Conservation (phyloP, 2,888 invertebrate genomes). For the Chaetoderma sp. region DNA sequence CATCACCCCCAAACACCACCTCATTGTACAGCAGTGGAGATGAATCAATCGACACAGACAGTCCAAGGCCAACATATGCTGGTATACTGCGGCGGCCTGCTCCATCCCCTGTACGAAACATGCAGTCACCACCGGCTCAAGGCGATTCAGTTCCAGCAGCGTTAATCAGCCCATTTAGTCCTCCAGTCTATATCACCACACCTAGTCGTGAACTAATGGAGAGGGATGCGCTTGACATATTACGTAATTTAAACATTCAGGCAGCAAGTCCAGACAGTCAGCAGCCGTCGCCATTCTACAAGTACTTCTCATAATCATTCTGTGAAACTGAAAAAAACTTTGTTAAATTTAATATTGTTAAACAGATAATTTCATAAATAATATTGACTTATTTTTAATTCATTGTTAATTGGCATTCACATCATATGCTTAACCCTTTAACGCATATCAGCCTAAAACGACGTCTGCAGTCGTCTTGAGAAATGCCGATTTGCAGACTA, state of each 20-base stretch:
- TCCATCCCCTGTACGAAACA: constrained; percentile 17
- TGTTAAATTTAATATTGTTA: no score
- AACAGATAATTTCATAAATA: no score
- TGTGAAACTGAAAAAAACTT: no score
- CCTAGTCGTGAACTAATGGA: constrained; percentile 53
- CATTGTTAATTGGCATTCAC: no score
- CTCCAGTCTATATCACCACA: constrained; percentile 46
- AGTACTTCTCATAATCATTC: constrained; percentile 31
- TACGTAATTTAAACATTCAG: constrained; percentile 60
- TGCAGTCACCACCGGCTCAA: constrained; percentile 28
- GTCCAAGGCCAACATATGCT: constrained; percentile 44
- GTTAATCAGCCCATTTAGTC: constrained; percentile 57
- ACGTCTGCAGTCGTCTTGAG: no score
- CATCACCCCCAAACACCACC: constrained; percentile 6
- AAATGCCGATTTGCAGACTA: no score
- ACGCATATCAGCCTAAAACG: no score
- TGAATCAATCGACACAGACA: no score
- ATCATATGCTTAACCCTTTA: no score
- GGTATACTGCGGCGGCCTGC: constrained; percentile 40
- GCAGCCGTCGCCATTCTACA: constrained; percentile 31
- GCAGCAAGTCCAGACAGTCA: constrained; percentile 34
- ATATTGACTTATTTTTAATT: no score
- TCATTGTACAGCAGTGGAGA: no score
- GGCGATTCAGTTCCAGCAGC: constrained; percentile 42
- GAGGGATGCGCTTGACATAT: constrained; percentile 57